Evolutionary conservation across 2,888 invertebrate genomes (phyloP).

Genomic region (Cheilosia grossa): DNA sequence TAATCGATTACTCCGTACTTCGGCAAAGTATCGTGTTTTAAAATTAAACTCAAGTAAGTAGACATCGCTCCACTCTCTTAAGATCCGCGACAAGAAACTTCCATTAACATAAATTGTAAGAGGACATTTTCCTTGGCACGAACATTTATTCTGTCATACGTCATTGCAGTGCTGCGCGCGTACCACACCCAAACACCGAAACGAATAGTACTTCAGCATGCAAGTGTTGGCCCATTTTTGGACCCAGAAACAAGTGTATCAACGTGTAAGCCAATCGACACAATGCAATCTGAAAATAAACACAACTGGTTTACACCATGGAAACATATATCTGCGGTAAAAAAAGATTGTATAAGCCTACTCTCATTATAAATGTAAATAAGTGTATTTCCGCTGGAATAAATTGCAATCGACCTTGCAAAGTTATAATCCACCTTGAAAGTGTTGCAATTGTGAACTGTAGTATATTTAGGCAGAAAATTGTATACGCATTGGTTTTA

Average conservation of each 20-base stretch:
- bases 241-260: slow-evolving; percentile 26
- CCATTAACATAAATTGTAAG: slow-evolving; percentile 7
- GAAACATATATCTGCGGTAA: background rate
- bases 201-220: slow-evolving; percentile 51
- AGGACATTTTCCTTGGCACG: slow-evolving; percentile 10
- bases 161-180: slow-evolving; percentile 23
- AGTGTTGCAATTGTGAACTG: background rate
- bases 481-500: background rate
- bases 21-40: background rate
- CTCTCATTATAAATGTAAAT: slow-evolving; percentile 8
- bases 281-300: slow-evolving; percentile 34
- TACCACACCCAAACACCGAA: slow-evolving; percentile 7
- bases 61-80: slow-evolving; percentile 9
- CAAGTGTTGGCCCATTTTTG: slow-evolving; percentile 44
- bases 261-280: slow-evolving; percentile 36
- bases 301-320: slow-evolving; percentile 19
- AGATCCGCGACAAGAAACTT: slow-evolving; percentile 9
- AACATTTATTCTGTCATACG: background rate
- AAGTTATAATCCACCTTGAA: background rate
- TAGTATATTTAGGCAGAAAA: no score
- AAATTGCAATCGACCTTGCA: slow-evolving; percentile 32
- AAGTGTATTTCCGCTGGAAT: slow-evolving; percentile 8
- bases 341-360: slow-evolving; percentile 1
- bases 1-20: no score
- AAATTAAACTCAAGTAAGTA: background rate